Conservation (phyloP, 1,140 invertebrate species). For the Dermatophagoides farinae region DNA sequence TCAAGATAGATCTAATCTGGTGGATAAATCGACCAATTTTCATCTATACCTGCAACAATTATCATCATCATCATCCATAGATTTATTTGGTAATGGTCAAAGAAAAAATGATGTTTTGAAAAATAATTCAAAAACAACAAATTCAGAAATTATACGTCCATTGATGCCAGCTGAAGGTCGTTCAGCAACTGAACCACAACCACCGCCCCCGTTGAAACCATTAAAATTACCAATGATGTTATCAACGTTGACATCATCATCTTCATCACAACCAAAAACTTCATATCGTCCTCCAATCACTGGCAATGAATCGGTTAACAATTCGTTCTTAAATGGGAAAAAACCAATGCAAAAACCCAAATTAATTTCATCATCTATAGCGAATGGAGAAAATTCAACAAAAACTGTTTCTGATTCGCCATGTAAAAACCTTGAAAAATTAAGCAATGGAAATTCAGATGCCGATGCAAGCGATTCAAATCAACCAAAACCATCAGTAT, state of each 20-base stretch:
- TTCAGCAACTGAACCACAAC: not conserved
- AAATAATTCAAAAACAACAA: no score
- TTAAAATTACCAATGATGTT: not conserved
- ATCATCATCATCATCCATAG: no score
- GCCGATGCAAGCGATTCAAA: not conserved
- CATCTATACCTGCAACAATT: not conserved
- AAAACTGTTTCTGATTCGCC: not conserved
- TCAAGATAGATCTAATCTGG: no score
- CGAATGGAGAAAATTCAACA: not conserved
- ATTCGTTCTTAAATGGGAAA: no score
- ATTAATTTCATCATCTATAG: no score
- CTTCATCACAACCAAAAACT: not conserved
- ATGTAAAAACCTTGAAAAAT: no score
- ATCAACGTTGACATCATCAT: not conserved
- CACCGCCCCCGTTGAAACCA: not conserved
- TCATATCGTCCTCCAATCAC: not conserved
- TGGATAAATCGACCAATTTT: not conserved
- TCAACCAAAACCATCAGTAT: not conserved
- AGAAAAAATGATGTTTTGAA: not conserved
- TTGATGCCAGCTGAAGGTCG: slow-evolving; percentile 4
- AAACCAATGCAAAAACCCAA: no score
- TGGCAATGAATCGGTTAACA: not conserved
- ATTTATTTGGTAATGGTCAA: not conserved
- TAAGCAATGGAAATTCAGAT: no score
- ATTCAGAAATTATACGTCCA: slow-evolving; percentile 1